Conservation (phyloP, 2,797 vertebrate genomes). For the Heteromormyrus szaboi region DNA sequence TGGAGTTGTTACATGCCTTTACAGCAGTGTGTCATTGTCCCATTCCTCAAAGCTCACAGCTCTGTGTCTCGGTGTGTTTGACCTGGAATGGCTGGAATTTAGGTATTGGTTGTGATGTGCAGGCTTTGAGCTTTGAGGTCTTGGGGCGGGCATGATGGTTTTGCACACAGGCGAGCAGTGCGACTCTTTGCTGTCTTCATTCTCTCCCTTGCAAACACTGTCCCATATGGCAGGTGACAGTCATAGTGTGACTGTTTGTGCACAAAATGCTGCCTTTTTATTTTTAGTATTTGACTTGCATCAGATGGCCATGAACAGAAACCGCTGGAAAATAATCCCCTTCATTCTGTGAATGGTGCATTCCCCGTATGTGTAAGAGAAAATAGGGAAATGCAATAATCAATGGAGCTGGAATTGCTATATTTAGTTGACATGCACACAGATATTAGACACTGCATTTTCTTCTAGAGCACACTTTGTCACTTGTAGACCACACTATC, state of each 20-base stretch:
- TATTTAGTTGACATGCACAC: neutral
- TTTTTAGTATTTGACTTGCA: neutral
- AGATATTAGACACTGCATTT: neutral
- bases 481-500: neutral
- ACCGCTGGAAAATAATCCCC: neutral
- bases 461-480: neutral
- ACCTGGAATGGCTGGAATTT: slow-evolving; percentile 2
- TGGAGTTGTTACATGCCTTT: slow-evolving; percentile 22
- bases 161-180: neutral
- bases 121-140: neutral
- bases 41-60: neutral
- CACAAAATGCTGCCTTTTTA: neutral
- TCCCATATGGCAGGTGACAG: neutral
- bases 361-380: neutral
- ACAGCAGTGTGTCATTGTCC: neutral
- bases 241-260: neutral
- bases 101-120: neutral
- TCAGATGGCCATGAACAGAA: neutral
- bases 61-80: neutral
- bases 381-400: neutral
- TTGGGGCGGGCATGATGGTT: neutral
- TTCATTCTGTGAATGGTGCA: neutral
- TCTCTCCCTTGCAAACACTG: neutral
- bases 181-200: neutral
- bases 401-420: neutral